Evolutionary conservation across 2,888 invertebrate genomes (phyloP), one percentile per base, ranked within the genome.

Genomic region (Digitonthophagus gazella): DNA sequence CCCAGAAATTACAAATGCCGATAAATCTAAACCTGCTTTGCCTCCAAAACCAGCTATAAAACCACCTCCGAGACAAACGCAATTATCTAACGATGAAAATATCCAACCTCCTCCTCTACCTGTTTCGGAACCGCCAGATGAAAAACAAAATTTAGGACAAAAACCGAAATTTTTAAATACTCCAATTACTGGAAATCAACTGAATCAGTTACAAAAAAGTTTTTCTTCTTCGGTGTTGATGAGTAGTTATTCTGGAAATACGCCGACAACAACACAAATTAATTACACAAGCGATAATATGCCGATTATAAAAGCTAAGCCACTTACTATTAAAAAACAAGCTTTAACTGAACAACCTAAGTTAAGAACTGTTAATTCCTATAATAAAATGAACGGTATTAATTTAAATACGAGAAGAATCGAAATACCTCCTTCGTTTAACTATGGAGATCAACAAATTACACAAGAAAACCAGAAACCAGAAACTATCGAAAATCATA

Each of bases 41-140:
- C 93, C 93, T 71, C 93, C 93, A 6, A 96, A 95, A 84, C 96
- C 95, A 64, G 88, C 89, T 15, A 86, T 91, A 65, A 89, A 86
- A 72, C 86, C 87, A 14, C 86, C 87, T 0, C 86, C 87, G 0
- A 79, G 87, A 69, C 86, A 86, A 77, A 83, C 81, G 4, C 81
- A 80, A 72, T 71, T 76, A 18, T 18, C 71, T 11, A 58, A 22
- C 28, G 74, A 58, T 69, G 83, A 84, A 65, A 68, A 66, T 64
- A 85, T 85, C 72, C 85, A 85, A 76, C 87, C 88, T 8, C 83
- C 87, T 73, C 87, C 86, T 75, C 20, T 86, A 79, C 82, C 79
- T n/a, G 72, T 75, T 15, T 74, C 77, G 1, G 81, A 82, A 58
- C 80, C 81, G 44, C 80, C 80, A 2, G 79, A 81, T 65, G 82